A percentile compares a stretch with the other conserved stretches of the same genome.
Conservation (phyloP, 2,888 invertebrate genomes). For the Phaonia tiefii region DNA sequence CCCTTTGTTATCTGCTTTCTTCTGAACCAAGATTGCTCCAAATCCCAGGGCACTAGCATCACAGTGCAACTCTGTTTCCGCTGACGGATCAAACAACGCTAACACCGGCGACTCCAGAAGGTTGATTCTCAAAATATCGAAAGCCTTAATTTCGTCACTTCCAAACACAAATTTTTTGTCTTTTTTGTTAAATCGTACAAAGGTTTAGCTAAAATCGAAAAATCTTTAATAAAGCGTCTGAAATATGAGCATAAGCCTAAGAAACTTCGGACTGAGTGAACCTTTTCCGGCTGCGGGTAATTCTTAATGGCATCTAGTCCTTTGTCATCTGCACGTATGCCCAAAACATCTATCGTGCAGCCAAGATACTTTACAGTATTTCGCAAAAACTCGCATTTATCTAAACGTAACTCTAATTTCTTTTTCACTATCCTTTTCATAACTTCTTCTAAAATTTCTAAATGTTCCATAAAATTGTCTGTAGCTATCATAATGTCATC, state of each 20-base stretch:
- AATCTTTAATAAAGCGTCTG: constrained; percentile 30
- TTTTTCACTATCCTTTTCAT: neutral
- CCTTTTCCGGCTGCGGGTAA: constrained; percentile 2
- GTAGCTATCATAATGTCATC: constrained; percentile 62
- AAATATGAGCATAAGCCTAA: constrained; percentile 62
- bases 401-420: constrained; percentile 20
- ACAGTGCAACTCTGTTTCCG: constrained; percentile 3
- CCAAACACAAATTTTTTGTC: constrained; percentile 16
- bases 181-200: constrained; percentile 1
- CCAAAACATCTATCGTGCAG: constrained; percentile 50
- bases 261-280: constrained; percentile 46
- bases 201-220: constrained; percentile 4
- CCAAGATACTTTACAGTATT: constrained; percentile 68
- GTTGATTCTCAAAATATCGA: neutral
- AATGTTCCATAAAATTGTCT: neutral
- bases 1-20: constrained; percentile 1
- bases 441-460: no score
- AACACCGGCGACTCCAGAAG: constrained; percentile 1
- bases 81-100: neutral
- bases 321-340: constrained; percentile 6
- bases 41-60: constrained; percentile 16
- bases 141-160: neutral
- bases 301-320: constrained; percentile 15
- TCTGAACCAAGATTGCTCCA: neutral
- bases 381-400: constrained; percentile 59